These are phyloP conservation scores for Corapipo altera DNA, from an alignment of 2,113 vertebrate species.

Conservation along the genomic window DNA sequence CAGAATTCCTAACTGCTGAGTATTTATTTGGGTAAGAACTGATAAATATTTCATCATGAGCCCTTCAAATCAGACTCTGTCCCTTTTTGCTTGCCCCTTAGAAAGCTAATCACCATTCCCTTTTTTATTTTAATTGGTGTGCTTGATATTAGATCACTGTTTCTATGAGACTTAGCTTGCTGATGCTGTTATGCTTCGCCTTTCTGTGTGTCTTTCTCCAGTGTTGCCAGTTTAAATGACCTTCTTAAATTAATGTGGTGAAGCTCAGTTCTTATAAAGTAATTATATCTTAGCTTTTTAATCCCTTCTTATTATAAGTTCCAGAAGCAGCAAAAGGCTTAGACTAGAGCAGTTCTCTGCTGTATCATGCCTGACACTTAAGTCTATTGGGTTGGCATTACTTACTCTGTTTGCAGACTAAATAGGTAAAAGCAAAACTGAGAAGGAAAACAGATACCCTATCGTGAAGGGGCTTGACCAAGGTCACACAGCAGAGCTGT, in stretches of 20 bases:
- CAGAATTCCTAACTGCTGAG: background rate
- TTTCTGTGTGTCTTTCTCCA: background rate
- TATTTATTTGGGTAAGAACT: background rate
- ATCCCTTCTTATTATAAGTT: background rate
- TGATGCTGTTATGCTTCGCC: background rate
- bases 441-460: background rate
- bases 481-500: background rate
- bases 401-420: background rate
- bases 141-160: background rate
- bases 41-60: background rate
- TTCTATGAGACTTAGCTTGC: background rate
- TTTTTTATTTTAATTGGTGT: background rate
- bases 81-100: background rate
- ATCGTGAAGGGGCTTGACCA: background rate
- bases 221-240: background rate
- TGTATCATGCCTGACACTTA: rapidly evolving
- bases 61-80: background rate
- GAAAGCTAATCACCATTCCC: background rate
- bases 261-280: background rate
- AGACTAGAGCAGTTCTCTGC: background rate
- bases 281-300: background rate
- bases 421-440: background rate
- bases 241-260: background rate
- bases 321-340: background rate
- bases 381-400: rapidly evolving